Evolutionary conservation across 2,113 vertebrate genomes (phyloP).

Genomic region (Campylomormyrus numenius): DNA sequence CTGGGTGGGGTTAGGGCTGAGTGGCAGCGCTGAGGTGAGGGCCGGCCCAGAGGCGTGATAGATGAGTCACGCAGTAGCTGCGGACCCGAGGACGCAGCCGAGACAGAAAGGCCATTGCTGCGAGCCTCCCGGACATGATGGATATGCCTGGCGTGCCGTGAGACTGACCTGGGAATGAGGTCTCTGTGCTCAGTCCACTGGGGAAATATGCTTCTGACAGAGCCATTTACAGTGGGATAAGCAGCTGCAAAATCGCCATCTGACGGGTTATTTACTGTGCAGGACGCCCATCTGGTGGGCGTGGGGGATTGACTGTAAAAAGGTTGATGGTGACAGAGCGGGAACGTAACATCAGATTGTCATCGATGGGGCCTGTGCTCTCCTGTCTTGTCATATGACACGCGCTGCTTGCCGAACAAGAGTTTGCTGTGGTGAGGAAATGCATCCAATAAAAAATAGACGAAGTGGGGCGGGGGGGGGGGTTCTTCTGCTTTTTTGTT

Average conservation of each 20-base stretch:
- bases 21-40: neutral
- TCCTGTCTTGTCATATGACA: neutral
- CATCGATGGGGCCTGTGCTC: neutral
- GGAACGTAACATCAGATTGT: neutral
- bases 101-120: neutral
- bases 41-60: neutral
- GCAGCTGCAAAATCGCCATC: neutral
- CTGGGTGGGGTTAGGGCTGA: neutral
- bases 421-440: neutral
- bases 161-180: slow-evolving; percentile 2
- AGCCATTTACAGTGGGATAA: neutral
- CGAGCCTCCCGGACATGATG: neutral
- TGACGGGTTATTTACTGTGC: neutral
- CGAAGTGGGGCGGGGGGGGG: neutral
- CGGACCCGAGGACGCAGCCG: neutral
- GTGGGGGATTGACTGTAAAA: neutral
- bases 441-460: neutral
- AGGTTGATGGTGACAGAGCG: neutral
- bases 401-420: neutral
- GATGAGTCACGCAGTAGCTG: neutral
- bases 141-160: neutral
- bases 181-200: neutral
- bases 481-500: slow-evolving; percentile 21
- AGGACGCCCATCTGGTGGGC: neutral
- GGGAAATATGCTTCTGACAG: slow-evolving; percentile 3